These are phyloP conservation scores for Chelonia mydas DNA, from an alignment of 2,797 vertebrate genomes.

Conservation along the genomic window DNA sequence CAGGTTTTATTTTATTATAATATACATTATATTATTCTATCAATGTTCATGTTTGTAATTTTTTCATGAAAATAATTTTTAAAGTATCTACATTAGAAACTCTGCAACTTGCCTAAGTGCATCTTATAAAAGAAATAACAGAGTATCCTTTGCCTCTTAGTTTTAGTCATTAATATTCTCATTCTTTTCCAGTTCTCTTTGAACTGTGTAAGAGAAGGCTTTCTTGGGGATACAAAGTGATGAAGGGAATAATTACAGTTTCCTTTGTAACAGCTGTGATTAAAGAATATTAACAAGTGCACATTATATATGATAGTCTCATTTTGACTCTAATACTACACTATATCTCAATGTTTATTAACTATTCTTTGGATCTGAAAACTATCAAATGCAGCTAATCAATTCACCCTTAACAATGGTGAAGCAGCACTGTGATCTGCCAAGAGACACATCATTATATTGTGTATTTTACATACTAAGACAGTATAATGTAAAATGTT, in stretches of 20 bases:
- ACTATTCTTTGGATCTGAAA: conserved; percentile 11
- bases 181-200: background rate
- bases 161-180: background rate
- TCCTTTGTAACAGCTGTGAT: background rate
- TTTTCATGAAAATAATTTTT: background rate
- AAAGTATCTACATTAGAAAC: background rate
- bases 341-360: conserved; percentile 15
- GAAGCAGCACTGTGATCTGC: conserved; percentile 57
- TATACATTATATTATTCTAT: background rate
- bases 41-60: background rate
- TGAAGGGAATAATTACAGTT: background rate
- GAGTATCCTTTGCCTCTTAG: background rate
- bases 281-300: background rate
- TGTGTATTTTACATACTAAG: conserved; percentile 47
- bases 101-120: background rate
- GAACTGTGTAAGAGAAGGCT: background rate
- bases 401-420: conserved; percentile 37
- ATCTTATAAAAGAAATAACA: background rate
- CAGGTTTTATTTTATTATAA: too few relatives aligned
- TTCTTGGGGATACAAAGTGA: background rate
- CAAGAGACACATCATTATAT: conserved; percentile 49
- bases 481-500: conserved; percentile 37
- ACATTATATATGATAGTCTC: background rate
- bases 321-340: conserved; percentile 8
- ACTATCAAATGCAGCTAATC: conserved; percentile 27